Percentiles rank a stretch among this genome's conserved stretches.
Evolutionary conservation across 2,888 invertebrate species (phyloP).

Genomic region (Eupeodes latifasciatus): DNA sequence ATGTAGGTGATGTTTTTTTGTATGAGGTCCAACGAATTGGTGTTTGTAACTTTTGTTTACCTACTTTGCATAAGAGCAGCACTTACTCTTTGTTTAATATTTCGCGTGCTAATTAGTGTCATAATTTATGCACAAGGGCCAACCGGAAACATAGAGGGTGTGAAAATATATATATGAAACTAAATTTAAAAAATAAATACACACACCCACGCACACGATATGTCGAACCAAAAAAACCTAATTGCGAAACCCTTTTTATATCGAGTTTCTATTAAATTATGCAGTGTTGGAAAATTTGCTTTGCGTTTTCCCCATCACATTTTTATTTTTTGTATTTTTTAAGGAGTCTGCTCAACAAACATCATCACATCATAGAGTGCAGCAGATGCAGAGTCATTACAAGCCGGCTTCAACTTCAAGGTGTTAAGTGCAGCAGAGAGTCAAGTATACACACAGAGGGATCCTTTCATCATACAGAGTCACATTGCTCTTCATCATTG

Average conservation of each 20-base stretch:
- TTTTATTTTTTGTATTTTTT: neutral
- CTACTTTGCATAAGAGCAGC: slow-evolving; percentile 3
- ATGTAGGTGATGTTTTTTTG: too few relatives aligned
- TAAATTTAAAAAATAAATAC: slow-evolving; percentile 10
- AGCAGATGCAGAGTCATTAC: slow-evolving; percentile 48
- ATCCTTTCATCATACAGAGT: slow-evolving; percentile 16
- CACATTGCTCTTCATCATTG: slow-evolving; percentile 22
- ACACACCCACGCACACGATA: neutral
- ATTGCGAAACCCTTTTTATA: slow-evolving; percentile 60
- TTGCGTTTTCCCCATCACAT: neutral
- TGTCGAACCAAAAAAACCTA: slow-evolving; percentile 4
- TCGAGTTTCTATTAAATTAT: slow-evolving; percentile 61
- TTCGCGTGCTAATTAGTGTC: slow-evolving; percentile 72
- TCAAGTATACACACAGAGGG: slow-evolving; percentile 41
- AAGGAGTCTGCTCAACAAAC: slow-evolving; percentile 27
- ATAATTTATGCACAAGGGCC: slow-evolving; percentile 72
- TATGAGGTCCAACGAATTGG: neutral
- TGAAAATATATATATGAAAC: slow-evolving; percentile 46
- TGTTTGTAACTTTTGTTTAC: slow-evolving; percentile 33
- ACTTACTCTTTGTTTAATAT: slow-evolving; percentile 34
- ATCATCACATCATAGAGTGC: slow-evolving; percentile 1
- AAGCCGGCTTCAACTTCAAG: slow-evolving; percentile 54
- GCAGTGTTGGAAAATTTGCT: slow-evolving; percentile 40
- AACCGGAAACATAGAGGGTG: slow-evolving; percentile 59
- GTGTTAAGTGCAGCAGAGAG: slow-evolving; percentile 52